Conservation (phyloP, 2,888 invertebrate genomes). For the Andrena chrysosceles region DNA sequence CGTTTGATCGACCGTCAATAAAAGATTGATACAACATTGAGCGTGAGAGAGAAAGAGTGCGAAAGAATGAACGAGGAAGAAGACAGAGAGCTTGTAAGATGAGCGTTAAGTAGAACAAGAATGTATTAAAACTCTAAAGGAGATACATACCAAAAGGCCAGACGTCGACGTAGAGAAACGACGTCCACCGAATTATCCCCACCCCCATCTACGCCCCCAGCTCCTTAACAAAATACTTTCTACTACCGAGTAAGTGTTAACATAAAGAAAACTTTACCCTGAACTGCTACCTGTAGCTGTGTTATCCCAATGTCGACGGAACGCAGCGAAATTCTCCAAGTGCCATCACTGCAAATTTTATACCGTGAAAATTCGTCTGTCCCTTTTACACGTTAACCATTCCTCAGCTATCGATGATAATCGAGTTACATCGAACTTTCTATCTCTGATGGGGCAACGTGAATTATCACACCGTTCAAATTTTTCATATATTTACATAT, state of each 20-base stretch:
- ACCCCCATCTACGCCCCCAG: slow-evolving; percentile 10
- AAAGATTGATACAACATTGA: background rate
- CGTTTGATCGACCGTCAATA: background rate
- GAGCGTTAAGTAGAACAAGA: slow-evolving; percentile 58
- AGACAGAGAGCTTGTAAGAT: slow-evolving; percentile 31
- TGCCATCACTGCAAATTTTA: slow-evolving; percentile 22
- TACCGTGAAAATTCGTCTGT: slow-evolving; percentile 17
- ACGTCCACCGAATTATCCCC: slow-evolving; percentile 51
- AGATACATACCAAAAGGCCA: slow-evolving; percentile 24
- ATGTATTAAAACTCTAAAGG: slow-evolving; percentile 46
- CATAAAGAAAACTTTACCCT: slow-evolving; percentile 28
- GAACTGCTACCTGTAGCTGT: slow-evolving; percentile 15
- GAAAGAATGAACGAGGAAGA: slow-evolving; percentile 1
- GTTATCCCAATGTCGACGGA: background rate
- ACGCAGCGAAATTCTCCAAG: background rate
- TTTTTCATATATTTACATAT: too few relatives aligned
- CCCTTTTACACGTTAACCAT: slow-evolving; percentile 17
- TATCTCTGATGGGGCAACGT: too few relatives aligned
- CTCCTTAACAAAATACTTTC: slow-evolving; percentile 68
- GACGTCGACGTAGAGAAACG: slow-evolving; percentile 47
- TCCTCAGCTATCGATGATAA: background rate
- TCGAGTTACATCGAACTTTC: too few relatives aligned
- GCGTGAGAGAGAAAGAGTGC: slow-evolving; percentile 27
- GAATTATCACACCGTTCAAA: too few relatives aligned
- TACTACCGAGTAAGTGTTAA: slow-evolving; percentile 67